Conservation (phyloP, 2,113 vertebrate species). For the Synchiropus splendidus region DNA sequence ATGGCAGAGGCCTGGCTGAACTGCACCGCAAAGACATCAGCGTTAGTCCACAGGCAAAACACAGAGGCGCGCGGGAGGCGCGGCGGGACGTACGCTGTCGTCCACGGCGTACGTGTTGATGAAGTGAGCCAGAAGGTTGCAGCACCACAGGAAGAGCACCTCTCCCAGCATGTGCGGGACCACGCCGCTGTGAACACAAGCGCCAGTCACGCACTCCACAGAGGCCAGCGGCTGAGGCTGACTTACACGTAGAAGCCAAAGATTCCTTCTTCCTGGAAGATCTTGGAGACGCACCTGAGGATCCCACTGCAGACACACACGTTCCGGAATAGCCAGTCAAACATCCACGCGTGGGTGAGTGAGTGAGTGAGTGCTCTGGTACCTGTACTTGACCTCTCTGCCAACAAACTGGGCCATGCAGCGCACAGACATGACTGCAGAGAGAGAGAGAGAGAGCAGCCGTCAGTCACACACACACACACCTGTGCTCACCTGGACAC, state of each 20-base stretch:
- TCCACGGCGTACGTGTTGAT: constrained; percentile 86
- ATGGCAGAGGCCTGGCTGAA: constrained; percentile 81
- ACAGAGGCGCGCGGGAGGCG: no score
- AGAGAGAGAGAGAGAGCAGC: constrained; percentile 14
- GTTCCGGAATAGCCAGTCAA: no score
- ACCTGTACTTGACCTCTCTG: constrained; percentile 81
- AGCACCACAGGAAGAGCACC: constrained; percentile 84
- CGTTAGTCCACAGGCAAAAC: neutral
- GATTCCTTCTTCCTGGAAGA: constrained; percentile 81
- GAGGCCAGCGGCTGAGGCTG: neutral
- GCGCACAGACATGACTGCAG: constrained; percentile 77
- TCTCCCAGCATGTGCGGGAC: constrained; percentile 81
- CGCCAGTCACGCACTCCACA: constrained; percentile 10
- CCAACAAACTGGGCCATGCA: constrained; percentile 89
- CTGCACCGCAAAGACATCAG: constrained; percentile 50
- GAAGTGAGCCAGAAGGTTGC: constrained; percentile 83
- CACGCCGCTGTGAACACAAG: constrained; percentile 69
- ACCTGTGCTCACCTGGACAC: no score
- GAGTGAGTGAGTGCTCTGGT: no score
- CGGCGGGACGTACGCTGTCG: constrained; percentile 79
- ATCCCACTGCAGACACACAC: constrained; percentile 64
- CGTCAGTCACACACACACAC: no score
- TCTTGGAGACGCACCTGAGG: constrained; percentile 71
- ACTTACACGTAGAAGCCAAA: constrained; percentile 83
- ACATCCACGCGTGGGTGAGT: no score